Evolutionary conservation across 2,888 invertebrate species (phyloP).

Genomic region (Apomyelois bistriatella): DNA sequence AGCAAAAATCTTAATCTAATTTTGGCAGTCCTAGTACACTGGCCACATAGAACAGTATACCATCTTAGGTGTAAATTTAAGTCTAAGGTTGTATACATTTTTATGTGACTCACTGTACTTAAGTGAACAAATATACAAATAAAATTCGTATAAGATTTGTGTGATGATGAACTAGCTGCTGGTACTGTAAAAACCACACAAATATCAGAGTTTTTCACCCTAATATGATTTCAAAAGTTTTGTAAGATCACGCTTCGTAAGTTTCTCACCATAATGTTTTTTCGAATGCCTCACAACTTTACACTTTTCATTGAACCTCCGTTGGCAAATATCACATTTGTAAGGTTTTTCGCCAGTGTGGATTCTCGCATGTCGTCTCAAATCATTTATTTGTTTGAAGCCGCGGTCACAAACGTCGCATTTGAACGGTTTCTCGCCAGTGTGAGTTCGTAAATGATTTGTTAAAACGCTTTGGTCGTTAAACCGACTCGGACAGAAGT

Average conservation of each 20-base stretch:
- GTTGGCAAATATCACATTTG: slow-evolving; percentile 1
- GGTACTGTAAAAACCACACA: too few species aligned
- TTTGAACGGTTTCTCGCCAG: background rate
- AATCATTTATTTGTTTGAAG: background rate
- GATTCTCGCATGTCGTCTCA: background rate
- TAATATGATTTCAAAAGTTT: background rate
- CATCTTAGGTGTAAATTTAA: too few species aligned
- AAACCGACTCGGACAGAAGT: background rate
- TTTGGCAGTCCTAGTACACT: too few species aligned
- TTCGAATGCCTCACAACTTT: background rate
- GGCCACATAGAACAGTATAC: too few species aligned
- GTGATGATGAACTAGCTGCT: too few species aligned
- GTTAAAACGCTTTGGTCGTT: background rate
- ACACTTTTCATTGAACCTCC: background rate
- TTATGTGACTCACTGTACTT: too few species aligned
- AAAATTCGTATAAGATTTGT: too few species aligned
- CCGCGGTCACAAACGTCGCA: background rate
- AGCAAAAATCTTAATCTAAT: background rate
- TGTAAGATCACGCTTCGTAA: background rate
- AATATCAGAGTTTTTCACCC: too few species aligned
- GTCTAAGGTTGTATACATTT: too few species aligned
- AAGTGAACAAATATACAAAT: too few species aligned
- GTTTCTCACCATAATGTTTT: slow-evolving; percentile 4
- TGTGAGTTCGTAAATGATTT: background rate
- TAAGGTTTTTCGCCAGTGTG: background rate